Evolutionary conservation across 2,113 vertebrate genomes (phyloP), one percentile per base, ranked within the genome.

Genomic region (Noturus placidus): DNA sequence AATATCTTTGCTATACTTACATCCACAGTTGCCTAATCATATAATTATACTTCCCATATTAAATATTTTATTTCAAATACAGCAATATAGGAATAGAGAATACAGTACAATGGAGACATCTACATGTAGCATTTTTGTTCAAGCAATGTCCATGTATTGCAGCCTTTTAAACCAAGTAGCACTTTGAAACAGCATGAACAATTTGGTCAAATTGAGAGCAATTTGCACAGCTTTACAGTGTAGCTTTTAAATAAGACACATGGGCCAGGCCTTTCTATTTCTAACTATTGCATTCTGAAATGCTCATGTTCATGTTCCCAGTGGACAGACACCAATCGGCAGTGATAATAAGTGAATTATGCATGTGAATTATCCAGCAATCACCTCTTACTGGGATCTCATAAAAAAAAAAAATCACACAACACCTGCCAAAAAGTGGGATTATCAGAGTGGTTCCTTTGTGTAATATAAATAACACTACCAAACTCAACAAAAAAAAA

Each of bases 261-360:
- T 38, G 30, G 30, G 35, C 70, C 0, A 33, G 57, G 33, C 22
- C 20, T 82, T 61, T 61, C 33, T 61, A 76, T 61, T 76, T 42
- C 11, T 77, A 59, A 59, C 8, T 61, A 76, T 59, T 72, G 35
- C 56, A 63, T 61, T 56, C 54, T 77, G 84, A 42, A 85, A 63
- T 82, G 56, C 27, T 42, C 30, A 77, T 77, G 56, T 42, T 61
- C 70, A 77, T 77, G 56, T 42, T 61, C 70, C 27, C 72, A 50
- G 84, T 63, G 33, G 84, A 85, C 70, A 46, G 54, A 85, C 27
- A 85, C 35, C 84, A 77, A 67, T 77, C 35, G 70, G 17, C 70
- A 63, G 77, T 74, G 70, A 63, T 85, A 61, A 85, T 74, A 63
- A 74, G 57, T 61, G 35, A 76, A 85, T 85, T 85, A 77, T 85